Evolutionary conservation across 2,888 invertebrate species (phyloP).

Genomic region (Eupithecia exiguata): DNA sequence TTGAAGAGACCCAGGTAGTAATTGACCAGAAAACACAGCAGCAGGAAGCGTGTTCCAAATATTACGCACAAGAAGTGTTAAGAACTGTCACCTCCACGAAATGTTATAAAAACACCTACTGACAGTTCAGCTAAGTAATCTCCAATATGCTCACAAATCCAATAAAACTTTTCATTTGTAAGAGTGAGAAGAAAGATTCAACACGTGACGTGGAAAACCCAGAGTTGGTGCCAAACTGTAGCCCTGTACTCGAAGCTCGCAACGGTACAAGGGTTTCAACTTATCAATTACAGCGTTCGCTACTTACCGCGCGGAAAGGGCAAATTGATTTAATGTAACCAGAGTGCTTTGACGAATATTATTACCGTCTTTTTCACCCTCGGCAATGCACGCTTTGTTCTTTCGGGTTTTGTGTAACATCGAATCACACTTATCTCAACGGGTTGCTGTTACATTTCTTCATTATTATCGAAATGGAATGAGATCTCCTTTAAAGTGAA

Average conservation of each 20-base stretch:
- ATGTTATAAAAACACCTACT: background rate
- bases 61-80: background rate
- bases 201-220: constrained; percentile 58
- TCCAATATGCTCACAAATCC: constrained; percentile 36
- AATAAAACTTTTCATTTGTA: constrained; percentile 53
- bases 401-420: constrained; percentile 78
- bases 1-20: too few relatives aligned
- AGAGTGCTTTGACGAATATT: constrained; percentile 85
- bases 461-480: constrained; percentile 7
- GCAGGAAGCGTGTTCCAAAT: too few relatives aligned
- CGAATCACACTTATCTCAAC: constrained; percentile 79
- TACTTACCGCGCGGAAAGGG: constrained; percentile 84
- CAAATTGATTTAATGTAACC: constrained; percentile 85
- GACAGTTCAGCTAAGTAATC: constrained; percentile 27
- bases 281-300: constrained; percentile 84
- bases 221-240: constrained; percentile 75
- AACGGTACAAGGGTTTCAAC: constrained; percentile 84
- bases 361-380: constrained; percentile 84
- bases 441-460: constrained; percentile 40
- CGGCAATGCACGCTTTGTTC: constrained; percentile 80
- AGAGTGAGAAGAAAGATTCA: constrained; percentile 46
- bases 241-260: constrained; percentile 57
- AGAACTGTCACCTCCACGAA: background rate
- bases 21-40: too few relatives aligned
- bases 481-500: background rate